Base-by-base conservation (phyloP, 2,113 vertebrate species). In the Gnathonemus longibarbis region DNA sequence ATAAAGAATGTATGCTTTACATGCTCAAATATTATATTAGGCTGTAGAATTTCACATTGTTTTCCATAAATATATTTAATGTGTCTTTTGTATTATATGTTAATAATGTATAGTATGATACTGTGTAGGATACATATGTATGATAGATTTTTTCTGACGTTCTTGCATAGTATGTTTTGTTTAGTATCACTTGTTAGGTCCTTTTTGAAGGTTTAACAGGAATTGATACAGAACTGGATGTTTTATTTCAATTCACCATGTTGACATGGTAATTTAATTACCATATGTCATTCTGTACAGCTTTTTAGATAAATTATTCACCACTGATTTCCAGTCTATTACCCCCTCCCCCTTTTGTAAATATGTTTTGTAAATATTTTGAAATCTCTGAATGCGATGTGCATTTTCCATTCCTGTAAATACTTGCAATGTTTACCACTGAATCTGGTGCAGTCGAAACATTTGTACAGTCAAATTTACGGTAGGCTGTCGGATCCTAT, bases 51-150 rank as follows among this genome's bases (percentile, higher is more conserved):
- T 91, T 92, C 31, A 89, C 89, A 0, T 13, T 62, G 50, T 91
- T 50, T 91, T 95, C 92, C 77, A 92, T 90, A n/a, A 46, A 90
- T 90, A 93, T 84, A 91, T 90, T 90, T 92, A 45, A 87, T 92
- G 92, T 92, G 92, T 95, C 93, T 93, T 93, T 93, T 90, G 93
- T 90, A 92, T 92, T 93, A 91, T 27, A 85, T 93, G 94, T 95
- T 94, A 94, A 93, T 93, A 92, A 52, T 93, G 92, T 89, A 50
- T 91, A 92, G 86, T 91, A 31, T 89, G 46, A n/a, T 80, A 90
- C 31, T 90, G 27, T 83, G 39, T n/a, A 42, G 21, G 49, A 53
- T 48, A 77, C 74, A 80, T 80, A 77, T 42, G 70, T 39, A 77
- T 77, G 35, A 77, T 39, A 9, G 13, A 80, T 80, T 42, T 31